Base-by-base conservation (phyloP, 2,113 vertebrate genomes). In the Conger conger region DNA sequence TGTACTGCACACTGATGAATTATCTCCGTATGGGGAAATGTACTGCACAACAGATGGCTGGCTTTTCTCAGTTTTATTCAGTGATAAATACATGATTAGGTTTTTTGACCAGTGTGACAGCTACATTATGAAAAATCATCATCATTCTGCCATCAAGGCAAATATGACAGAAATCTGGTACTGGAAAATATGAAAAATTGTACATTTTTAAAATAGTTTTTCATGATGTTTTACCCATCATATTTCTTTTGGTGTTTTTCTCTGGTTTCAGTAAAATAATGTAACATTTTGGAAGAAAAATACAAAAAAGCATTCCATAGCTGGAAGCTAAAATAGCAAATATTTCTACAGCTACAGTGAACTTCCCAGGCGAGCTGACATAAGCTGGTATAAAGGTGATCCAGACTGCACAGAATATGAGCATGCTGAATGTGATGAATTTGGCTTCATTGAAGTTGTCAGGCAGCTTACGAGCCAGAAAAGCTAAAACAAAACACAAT, bases 241-340 rank as follows among this genome's bases (percentile, higher is more conserved):
- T 45, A 87, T 92, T 87, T 87, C 91, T 95, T 88, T 91, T 95
- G 84, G 91, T 94, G 45, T 95, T 95, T 54, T 92, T 88, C n/a
- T 95, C 91, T 42, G 94, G 94, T 88, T 93, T 93, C 23, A 94
- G 82, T 89, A 95, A 91, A 88, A 95, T 94, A 0, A 95, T 91
- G 76, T 93, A 95, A 82, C 94, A 94, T 80, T 95, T 95, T 0
- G 94, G 94, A 17, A 93, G 81, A 88, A 95, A 95, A 87, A 95
- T 92, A 86, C 94, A 95, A 79, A 94, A 91, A 2, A 95, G 86
- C 83, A 95, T 53, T 0, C 94, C 94, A 85, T 90, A 95, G 87
- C 94, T 95, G 1, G 94, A 95, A 0, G 94, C 94, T 57, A 95
- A 82, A 87, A 94, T 95, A 0, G 94, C 94, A 91, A 95, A 95